phyloP scores from a whole-genome alignment of 92 coral and sea anemone species.

The Ricordea florida region DNA sequence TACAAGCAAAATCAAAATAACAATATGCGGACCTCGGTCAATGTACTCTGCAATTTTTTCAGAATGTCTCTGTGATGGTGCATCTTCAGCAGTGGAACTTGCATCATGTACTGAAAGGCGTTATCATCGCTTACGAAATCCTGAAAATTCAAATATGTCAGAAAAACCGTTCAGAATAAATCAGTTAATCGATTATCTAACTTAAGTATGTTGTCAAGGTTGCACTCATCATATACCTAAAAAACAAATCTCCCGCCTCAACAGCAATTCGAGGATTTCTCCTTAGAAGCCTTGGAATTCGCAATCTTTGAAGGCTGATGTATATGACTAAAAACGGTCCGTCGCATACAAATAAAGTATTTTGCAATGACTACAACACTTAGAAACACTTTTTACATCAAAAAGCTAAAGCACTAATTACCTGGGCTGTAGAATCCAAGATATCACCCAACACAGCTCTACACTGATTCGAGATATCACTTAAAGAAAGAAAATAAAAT shows the following conservation, averaged over 20 bases:
- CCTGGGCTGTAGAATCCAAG: constrained; percentile 74
- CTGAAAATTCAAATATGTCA: constrained; percentile 6
- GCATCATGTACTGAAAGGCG: constrained; percentile 69
- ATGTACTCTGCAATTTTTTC: constrained; percentile 14
- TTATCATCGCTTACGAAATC: constrained; percentile 54
- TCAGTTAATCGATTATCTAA: neutral
- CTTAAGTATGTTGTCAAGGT: too few relatives aligned
- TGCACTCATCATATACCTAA: too few relatives aligned
- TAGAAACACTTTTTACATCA: too few relatives aligned
- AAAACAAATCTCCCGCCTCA: too few relatives aligned
- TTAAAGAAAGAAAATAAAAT: neutral
- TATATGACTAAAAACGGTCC: too few relatives aligned
- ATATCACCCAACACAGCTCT: constrained; percentile 71
- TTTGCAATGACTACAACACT: too few relatives aligned
- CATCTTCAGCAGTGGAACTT: constrained; percentile 69
- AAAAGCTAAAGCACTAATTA: too few relatives aligned
- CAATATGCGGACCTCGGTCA: neutral
- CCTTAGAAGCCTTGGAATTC: too few relatives aligned
- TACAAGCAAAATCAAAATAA: too few relatives aligned
- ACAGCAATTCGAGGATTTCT: too few relatives aligned
- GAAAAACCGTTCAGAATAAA: neutral
- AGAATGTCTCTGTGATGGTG: constrained; percentile 52
- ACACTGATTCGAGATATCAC: constrained; percentile 72
- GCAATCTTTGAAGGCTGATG: too few relatives aligned
- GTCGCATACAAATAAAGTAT: too few relatives aligned